Percentiles rank a stretch among this genome's conserved stretches.
Conservation (phyloP, 2,888 invertebrate genomes). For the Andrena hattorfiana region DNA sequence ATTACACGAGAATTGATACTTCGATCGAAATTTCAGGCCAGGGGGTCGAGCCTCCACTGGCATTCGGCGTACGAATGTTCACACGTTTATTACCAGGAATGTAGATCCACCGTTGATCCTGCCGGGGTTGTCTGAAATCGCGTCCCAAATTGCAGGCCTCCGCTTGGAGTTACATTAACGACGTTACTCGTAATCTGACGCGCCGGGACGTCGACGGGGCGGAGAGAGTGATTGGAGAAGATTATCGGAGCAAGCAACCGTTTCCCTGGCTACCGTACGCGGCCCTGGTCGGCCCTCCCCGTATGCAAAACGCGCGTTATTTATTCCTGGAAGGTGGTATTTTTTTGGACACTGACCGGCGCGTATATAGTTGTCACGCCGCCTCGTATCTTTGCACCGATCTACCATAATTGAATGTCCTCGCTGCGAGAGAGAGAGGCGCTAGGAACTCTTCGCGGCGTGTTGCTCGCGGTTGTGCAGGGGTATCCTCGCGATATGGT, state of each 20-base stretch:
- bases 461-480: background rate
- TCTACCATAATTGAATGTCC: slow-evolving; percentile 83
- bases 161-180: no score
- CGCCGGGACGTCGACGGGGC: background rate
- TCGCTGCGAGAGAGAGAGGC: slow-evolving; percentile 34
- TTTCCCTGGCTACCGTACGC: slow-evolving; percentile 33
- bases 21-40: slow-evolving; percentile 28
- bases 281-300: slow-evolving; percentile 62
- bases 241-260: background rate
- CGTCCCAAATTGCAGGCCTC: no score
- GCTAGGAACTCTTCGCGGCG: background rate
- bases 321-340: slow-evolving; percentile 78
- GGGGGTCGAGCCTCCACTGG: no score
- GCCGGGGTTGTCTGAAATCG: background rate
- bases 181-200: no score
- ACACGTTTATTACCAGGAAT: no score
- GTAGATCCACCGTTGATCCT: no score
- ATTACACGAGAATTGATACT: slow-evolving; percentile 48
- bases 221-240: background rate
- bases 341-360: slow-evolving; percentile 76
- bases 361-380: slow-evolving; percentile 82
- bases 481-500: slow-evolving; percentile 4
- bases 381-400: slow-evolving; percentile 77
- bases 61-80: background rate
- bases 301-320: slow-evolving; percentile 70